Base-by-base conservation (phyloP, 2,113 vertebrate genomes). In the Girardinichthys multiradiatus region DNA sequence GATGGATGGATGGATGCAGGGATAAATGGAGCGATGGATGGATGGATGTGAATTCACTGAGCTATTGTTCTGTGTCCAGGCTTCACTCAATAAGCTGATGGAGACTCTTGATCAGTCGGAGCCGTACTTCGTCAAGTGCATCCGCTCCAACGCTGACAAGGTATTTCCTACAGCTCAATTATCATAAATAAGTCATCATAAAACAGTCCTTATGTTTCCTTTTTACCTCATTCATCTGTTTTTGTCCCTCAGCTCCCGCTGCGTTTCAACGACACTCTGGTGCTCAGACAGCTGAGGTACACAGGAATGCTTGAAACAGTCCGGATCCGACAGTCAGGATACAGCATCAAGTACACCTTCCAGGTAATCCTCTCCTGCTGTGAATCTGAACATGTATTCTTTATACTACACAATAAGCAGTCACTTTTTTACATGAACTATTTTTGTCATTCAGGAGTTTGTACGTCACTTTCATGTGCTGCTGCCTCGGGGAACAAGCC, bases 91-190 rank as follows among this genome's bases (percentile, higher is more conserved):
- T 83, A 99, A 99, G 79, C 94, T 99, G 79, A 99, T 99, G 98
- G 98, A 99, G 91, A 99, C 98, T 29, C 95, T 99, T 74, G 96
- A 93, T 82, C 97, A 99, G 80, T 97, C 98, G 79, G 97, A 99
- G 90, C 98, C 98, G 0, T 99, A 98, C 92, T 99, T 99, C 94
- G 98, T 99, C 86, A 99, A 99, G 89, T 99, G 98, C 83, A 99
- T 99, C 89, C 96, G 98, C 61, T 99, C 97, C 83, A 99, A 99
- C 1, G 96, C 98, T 0, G 98, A 99, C 68, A 99, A 99, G 98
- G 98, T 99, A 93, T 54, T 54, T n/a, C 48, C 48, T n/a, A 24
- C 48, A 54, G 24, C 48, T 54, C 24, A 1, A 2, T 54, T 17
- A 10, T 2, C 48, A 24, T 54, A 17, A 1, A 9, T 7, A 10